Evolutionary conservation across 2,888 invertebrate genomes (phyloP), one percentile per base, ranked within the genome.

Genomic region (Hoplodrina ambigua): DNA sequence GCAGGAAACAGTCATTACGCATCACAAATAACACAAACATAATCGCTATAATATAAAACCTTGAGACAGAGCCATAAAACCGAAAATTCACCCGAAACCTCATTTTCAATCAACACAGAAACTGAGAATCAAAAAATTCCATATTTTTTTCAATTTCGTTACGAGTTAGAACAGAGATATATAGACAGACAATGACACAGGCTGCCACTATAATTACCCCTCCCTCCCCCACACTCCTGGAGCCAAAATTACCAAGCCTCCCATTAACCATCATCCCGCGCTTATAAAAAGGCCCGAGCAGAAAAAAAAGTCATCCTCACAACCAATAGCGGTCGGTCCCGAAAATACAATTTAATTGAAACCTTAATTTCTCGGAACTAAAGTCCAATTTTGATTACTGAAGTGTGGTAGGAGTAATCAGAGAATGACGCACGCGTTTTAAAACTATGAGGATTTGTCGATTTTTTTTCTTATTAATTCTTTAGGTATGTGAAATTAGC

Each of bases 141-240:
- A 59, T 75, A 52, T 73, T 78, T 84, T 84, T 87, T 89, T 89
- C 87, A 90, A 91, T 91, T 90, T 90, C 81, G 84, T 87, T 86
- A 83, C 84, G 85, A 85, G 87, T 92, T 93, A 92, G 93, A 89
- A 90, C 84, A 81, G 81, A 86, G 89, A 90, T 88, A 86, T 87
- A 89, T 87, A 88, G 89, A 89, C 93, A 92, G 92, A 90, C 95
- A 96, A 95, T 95, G 95, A 96, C 95, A 95, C 93, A 93, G 90
- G 83, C 88, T 90, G 90, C 89, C 91, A 83, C 93, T 92, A 90
- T 94, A 94, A 96, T 95, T 96, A 95, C 94, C 93, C 89, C 88
- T 72, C 84, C 75, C 69, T 57, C 76, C 78, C 60, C 62, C 75
- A 71, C 84, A 86, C 87, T 86, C 84, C 86, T 76, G 82, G 72